These are phyloP conservation scores for Solenopsis fugax DNA, from an alignment of 1,140 invertebrate genomes.

Conservation along the genomic window DNA sequence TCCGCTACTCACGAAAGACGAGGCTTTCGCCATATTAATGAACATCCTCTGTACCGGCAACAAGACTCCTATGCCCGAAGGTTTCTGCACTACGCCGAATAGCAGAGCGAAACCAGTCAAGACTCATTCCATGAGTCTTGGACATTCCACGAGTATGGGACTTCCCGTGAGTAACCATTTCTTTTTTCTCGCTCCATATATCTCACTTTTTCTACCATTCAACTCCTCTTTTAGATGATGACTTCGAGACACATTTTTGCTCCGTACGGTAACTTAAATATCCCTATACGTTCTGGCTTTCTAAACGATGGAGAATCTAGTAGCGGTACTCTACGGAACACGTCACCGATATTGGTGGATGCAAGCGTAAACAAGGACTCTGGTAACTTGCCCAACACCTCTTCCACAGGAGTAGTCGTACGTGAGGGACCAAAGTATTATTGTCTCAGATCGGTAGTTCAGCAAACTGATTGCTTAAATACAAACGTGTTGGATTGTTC, in stretches of 20 bases:
- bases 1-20: constrained; percentile 90
- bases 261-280: neutral
- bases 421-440: constrained; percentile 88
- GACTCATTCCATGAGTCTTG: neutral
- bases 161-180: neutral
- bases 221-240: neutral
- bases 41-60: constrained; percentile 91
- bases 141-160: neutral
- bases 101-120: constrained; percentile 65
- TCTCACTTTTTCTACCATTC: neutral
- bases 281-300: neutral
- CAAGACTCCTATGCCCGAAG: constrained; percentile 90
- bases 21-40: constrained; percentile 93
- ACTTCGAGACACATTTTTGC: constrained; percentile 1
- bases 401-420: constrained; percentile 23
- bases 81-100: constrained; percentile 88
- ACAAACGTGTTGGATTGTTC: constrained; percentile 91
- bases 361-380: constrained; percentile 23
- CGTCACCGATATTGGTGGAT: constrained; percentile 34
- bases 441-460: constrained; percentile 89
- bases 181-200: neutral
- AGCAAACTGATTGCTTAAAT: constrained; percentile 90
- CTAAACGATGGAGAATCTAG: constrained; percentile 34
- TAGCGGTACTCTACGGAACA: constrained; percentile 55
- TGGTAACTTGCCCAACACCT: constrained; percentile 20